A percentile compares a stretch with the other conserved stretches of the same genome.
Conservation (phyloP, 2,888 invertebrate genomes). For the Netelia inedita region DNA sequence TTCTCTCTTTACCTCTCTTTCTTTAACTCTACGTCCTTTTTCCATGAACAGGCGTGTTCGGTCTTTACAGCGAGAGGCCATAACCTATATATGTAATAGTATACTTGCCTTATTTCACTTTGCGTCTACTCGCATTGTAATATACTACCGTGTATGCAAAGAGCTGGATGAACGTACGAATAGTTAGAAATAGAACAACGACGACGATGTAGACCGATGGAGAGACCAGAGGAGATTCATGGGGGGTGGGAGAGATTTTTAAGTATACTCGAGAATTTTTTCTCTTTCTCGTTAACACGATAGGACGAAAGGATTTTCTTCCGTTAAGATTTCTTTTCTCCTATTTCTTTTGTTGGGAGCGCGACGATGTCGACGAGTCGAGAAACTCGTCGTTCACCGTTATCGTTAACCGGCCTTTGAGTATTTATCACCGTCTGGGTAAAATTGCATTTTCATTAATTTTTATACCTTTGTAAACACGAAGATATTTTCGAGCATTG, state of each 20-base stretch:
- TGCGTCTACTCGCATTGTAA: slow-evolving; percentile 40
- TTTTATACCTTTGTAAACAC: not conserved
- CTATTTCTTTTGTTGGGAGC: not conserved
- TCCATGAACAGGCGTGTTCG: slow-evolving; percentile 58
- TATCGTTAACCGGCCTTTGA: slow-evolving; percentile 42
- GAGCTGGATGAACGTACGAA: slow-evolving; percentile 2
- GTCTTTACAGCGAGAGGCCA: slow-evolving; percentile 33
- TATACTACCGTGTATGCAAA: slow-evolving; percentile 24
- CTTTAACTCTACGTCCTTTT: slow-evolving; percentile 39
- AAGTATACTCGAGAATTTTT: slow-evolving; percentile 24
- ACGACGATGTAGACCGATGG: slow-evolving; percentile 20
- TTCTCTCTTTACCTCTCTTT: not conserved
- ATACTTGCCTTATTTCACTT: slow-evolving; percentile 59
- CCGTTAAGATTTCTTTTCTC: not conserved
- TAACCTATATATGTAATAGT: slow-evolving; percentile 45
- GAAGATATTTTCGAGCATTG: too few relatives aligned
- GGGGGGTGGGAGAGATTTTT: not conserved
- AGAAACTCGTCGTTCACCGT: slow-evolving; percentile 51
- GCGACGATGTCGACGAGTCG: slow-evolving; percentile 30
- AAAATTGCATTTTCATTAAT: not conserved
- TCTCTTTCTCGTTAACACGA: not conserved
- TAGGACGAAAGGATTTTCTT: slow-evolving; percentile 12
- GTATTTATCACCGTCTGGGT: not conserved
- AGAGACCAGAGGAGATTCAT: slow-evolving; percentile 28
- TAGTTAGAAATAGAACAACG: not conserved